A percentile compares a stretch with the other conserved stretches of the same genome.
These are phyloP conservation scores for Mesochorus sp. DNA, from an alignment of 2,888 invertebrate genomes.

Conservation along the genomic window DNA sequence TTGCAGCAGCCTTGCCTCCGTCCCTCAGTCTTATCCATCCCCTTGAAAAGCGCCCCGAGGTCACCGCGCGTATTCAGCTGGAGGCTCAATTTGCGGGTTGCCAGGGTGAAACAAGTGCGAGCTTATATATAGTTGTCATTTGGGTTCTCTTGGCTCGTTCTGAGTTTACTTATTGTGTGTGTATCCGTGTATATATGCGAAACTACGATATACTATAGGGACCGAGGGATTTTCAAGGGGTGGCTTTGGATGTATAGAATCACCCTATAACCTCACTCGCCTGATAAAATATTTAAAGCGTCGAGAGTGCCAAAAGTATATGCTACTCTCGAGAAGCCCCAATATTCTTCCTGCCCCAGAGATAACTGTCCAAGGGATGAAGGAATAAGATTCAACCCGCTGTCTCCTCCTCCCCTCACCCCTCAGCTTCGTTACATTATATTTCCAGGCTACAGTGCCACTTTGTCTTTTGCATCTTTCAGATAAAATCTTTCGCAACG, in stretches of 20 bases:
- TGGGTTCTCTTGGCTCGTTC: not conserved
- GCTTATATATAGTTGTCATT: slow-evolving; percentile 13
- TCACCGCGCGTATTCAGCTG: slow-evolving; percentile 57
- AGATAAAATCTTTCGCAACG: not conserved
- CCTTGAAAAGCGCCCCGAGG: slow-evolving; percentile 25
- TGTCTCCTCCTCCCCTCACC: too few species aligned
- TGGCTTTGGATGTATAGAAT: not conserved
- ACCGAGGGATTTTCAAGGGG: slow-evolving; percentile 12
- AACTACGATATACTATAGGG: slow-evolving; percentile 9
- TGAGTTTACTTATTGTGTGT: not conserved
- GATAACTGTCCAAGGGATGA: not conserved
- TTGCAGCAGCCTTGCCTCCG: not conserved
- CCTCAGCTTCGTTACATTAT: slow-evolving; percentile 1
- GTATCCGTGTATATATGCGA: not conserved
- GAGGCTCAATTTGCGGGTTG: slow-evolving; percentile 71
- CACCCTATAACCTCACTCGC: slow-evolving; percentile 33
- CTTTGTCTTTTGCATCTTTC: slow-evolving; percentile 1
- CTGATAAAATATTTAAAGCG: slow-evolving; percentile 61
- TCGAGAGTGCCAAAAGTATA: slow-evolving; percentile 50
- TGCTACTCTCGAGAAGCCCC: slow-evolving; percentile 14
- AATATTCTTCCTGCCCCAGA: slow-evolving; percentile 8
- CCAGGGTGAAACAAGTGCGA: slow-evolving; percentile 47
- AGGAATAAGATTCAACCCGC: slow-evolving; percentile 20
- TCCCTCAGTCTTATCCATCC: slow-evolving; percentile 21
- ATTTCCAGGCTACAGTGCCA: not conserved